These are phyloP conservation scores for Melinaea marsaeus DNA, from an alignment of 2,888 invertebrate species.

Conservation along the genomic window DNA sequence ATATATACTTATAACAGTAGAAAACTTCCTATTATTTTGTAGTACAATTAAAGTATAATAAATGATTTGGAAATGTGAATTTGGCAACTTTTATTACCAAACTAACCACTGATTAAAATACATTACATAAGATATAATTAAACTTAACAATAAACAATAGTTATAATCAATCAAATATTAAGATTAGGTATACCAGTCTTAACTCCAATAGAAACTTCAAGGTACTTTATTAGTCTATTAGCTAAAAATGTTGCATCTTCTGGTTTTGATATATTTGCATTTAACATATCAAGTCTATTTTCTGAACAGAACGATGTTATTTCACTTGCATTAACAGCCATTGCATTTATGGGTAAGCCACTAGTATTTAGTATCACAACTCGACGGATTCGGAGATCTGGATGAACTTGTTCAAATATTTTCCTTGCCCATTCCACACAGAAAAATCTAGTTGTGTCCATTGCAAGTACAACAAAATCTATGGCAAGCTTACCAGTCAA, in stretches of 20 bases:
- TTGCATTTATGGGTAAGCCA: slow-evolving; percentile 57
- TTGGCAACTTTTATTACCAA: slow-evolving; percentile 23
- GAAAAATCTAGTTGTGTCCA: slow-evolving; percentile 62
- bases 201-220: slow-evolving; percentile 63
- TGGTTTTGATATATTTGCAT: slow-evolving; percentile 53
- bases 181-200: slow-evolving; percentile 69
- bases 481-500: slow-evolving; percentile 60
- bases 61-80: slow-evolving; percentile 66
- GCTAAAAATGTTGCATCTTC: slow-evolving; percentile 55
- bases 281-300: slow-evolving; percentile 57
- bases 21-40: slow-evolving; percentile 78
- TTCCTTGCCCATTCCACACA: slow-evolving; percentile 65
- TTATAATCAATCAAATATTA: slow-evolving; percentile 46
- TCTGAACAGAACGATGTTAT: slow-evolving; percentile 56
- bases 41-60: slow-evolving; percentile 77
- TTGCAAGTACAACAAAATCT: slow-evolving; percentile 62
- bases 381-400: slow-evolving; percentile 60
- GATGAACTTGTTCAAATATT: slow-evolving; percentile 58
- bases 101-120: slow-evolving; percentile 26
- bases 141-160: background rate
- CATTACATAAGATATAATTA: background rate
- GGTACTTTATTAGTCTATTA: slow-evolving; percentile 55
- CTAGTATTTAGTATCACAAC: slow-evolving; percentile 65
- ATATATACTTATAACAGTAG: slow-evolving; percentile 75
- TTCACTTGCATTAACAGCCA: slow-evolving; percentile 61